A percentile compares a stretch with the other conserved stretches of the same genome.
These are phyloP conservation scores for Plebejus melissa DNA, from an alignment of 2,888 invertebrate species.

Conservation along the genomic window DNA sequence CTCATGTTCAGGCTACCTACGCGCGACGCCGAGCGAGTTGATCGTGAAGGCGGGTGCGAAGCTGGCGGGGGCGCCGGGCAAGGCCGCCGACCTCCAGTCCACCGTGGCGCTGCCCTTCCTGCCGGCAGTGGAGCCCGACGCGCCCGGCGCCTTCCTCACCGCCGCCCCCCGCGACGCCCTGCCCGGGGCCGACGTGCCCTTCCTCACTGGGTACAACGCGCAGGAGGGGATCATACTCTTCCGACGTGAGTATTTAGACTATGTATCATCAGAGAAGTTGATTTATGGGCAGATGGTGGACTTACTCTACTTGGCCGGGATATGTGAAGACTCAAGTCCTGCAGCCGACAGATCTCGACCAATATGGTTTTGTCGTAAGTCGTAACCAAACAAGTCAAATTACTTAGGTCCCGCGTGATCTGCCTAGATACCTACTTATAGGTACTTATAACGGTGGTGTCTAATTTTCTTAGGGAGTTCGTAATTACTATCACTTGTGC, in stretches of 20 bases:
- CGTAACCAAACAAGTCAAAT: too few species aligned
- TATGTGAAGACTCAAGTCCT: too few species aligned
- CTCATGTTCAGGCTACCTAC: conserved; percentile 65
- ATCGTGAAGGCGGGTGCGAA: conserved; percentile 78
- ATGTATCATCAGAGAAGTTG: not conserved
- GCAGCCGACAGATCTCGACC: too few species aligned
- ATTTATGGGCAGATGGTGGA: not conserved
- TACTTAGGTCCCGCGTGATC: too few species aligned
- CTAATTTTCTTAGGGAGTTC: too few species aligned
- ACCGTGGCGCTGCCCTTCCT: conserved; percentile 81
- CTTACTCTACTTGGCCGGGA: not conserved
- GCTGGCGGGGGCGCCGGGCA: conserved; percentile 63
- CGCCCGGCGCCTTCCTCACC: conserved; percentile 74
- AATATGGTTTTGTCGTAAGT: too few species aligned
- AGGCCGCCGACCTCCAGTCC: conserved; percentile 69
- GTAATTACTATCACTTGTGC: too few species aligned
- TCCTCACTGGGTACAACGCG: conserved; percentile 82
- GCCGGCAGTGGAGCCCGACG: conserved; percentile 70
- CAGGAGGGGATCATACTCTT: conserved; percentile 83
- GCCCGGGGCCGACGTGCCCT: conserved; percentile 78
- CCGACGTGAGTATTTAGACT: conserved; percentile 62
- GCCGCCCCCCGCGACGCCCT: conserved; percentile 68
- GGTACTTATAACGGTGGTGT: too few species aligned
- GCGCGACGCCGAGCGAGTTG: conserved; percentile 79
- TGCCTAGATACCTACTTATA: too few species aligned